Percentiles rank a stretch among this genome's conserved stretches.
These are phyloP conservation scores for Furcula furcula DNA, from an alignment of 2,888 invertebrate genomes.

Conservation along the genomic window DNA sequence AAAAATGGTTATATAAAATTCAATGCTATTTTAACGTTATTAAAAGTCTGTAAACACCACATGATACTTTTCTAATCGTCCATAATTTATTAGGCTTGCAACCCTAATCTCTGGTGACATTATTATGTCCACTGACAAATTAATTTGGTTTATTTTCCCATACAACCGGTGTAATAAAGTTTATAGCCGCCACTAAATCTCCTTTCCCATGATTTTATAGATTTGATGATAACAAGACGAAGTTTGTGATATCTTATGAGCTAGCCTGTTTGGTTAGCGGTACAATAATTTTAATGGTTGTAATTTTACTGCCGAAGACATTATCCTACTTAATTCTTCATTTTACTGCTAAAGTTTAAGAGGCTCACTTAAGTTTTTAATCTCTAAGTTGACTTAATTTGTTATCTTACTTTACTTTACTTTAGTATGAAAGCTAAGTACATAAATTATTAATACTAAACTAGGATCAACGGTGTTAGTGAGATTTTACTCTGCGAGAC, in stretches of 20 bases:
- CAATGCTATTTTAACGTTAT: not conserved
- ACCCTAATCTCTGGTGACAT: slow-evolving; percentile 10
- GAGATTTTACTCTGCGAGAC: not conserved
- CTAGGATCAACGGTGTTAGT: too few relatives aligned
- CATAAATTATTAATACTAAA: too few relatives aligned
- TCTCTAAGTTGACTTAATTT: slow-evolving; percentile 3
- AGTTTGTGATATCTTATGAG: slow-evolving; percentile 10
- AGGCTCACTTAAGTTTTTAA: slow-evolving; percentile 17
- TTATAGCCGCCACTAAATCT: slow-evolving; percentile 10
- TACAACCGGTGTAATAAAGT: slow-evolving; percentile 15
- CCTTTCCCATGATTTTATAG: slow-evolving; percentile 29
- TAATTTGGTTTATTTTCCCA: slow-evolving; percentile 20
- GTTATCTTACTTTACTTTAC: not conserved
- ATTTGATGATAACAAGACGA: slow-evolving; percentile 8
- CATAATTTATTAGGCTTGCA: slow-evolving; percentile 1
- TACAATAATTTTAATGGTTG: slow-evolving; percentile 12
- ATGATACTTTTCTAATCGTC: not conserved
- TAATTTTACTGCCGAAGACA: slow-evolving; percentile 20
- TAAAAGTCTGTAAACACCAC: not conserved
- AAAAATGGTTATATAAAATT: not conserved
- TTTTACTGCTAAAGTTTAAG: slow-evolving; percentile 24
- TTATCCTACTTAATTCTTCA: slow-evolving; percentile 18
- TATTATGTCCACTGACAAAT: slow-evolving; percentile 12
- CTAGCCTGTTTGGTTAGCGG: slow-evolving; percentile 3
- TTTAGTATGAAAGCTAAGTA: too few relatives aligned